phyloP scores from a whole-genome alignment of 2,888 invertebrate species.

The Congeria kusceri region DNA sequence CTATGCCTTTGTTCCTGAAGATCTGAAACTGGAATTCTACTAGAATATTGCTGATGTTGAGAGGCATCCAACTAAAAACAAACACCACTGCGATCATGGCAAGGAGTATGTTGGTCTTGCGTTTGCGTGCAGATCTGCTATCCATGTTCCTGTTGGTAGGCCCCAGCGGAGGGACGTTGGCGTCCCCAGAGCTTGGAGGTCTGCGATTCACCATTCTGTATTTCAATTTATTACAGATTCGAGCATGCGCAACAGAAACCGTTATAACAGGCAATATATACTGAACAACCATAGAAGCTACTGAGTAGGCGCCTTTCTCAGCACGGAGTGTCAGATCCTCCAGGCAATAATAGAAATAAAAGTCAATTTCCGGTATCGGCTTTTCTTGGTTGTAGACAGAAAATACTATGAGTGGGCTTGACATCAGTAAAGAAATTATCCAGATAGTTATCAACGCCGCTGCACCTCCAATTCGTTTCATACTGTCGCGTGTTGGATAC shows the following conservation, averaged over 20 bases:
- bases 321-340: slow-evolving; percentile 80
- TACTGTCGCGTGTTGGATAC: slow-evolving; percentile 92
- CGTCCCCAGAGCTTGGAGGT: slow-evolving; percentile 59
- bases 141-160: slow-evolving; percentile 72
- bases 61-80: slow-evolving; percentile 95
- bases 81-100: slow-evolving; percentile 95
- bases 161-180: slow-evolving; percentile 46
- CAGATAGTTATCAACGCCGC: slow-evolving; percentile 88
- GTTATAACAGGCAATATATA: slow-evolving; percentile 93
- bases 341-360: slow-evolving; percentile 69
- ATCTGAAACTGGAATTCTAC: slow-evolving; percentile 88
- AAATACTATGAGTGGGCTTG: slow-evolving; percentile 92
- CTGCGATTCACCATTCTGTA: slow-evolving; percentile 87
- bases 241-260: slow-evolving; percentile 92
- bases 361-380: slow-evolving; percentile 60
- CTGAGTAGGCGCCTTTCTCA: slow-evolving; percentile 89
- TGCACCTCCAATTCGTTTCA: slow-evolving; percentile 91
- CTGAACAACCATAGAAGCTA: slow-evolving; percentile 93
- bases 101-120: slow-evolving; percentile 94
- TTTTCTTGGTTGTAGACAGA: slow-evolving; percentile 72
- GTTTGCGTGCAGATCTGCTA: slow-evolving; percentile 87
- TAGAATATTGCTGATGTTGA: slow-evolving; percentile 96
- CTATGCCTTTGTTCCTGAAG: slow-evolving; percentile 82
- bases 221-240: slow-evolving; percentile 92
- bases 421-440: slow-evolving; percentile 91